These are phyloP conservation scores for Agapetus fuscipes DNA, from an alignment of 2,888 invertebrate genomes.

Conservation along the genomic window DNA sequence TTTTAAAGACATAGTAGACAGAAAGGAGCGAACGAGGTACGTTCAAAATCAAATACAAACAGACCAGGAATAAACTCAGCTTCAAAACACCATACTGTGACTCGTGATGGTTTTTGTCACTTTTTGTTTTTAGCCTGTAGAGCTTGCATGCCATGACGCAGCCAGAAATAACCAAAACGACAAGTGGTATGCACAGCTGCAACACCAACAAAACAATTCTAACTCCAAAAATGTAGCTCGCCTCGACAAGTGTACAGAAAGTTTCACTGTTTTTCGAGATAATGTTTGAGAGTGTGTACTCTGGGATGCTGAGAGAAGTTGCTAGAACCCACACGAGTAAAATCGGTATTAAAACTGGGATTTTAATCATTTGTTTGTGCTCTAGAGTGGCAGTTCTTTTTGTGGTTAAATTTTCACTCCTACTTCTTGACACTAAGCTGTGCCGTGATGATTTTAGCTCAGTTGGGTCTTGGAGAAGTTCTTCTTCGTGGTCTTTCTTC, in stretches of 20 bases:
- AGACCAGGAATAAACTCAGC: constrained; percentile 34
- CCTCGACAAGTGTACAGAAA: constrained; percentile 44
- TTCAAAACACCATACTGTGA: constrained; percentile 32
- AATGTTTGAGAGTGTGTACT: constrained; percentile 44
- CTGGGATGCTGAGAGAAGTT: constrained; percentile 49
- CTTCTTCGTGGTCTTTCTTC: constrained; percentile 31
- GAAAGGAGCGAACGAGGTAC: constrained; percentile 33
- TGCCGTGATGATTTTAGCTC: constrained; percentile 41
- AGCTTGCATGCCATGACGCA: constrained; percentile 32
- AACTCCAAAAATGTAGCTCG: constrained; percentile 38
- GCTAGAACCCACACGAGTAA: constrained; percentile 50
- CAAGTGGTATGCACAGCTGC: constrained; percentile 34
- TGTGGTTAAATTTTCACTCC: constrained; percentile 28
- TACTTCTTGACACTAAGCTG: constrained; percentile 40
- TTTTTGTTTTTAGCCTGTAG: constrained; percentile 25
- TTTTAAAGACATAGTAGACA: constrained; percentile 31
- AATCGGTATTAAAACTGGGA: constrained; percentile 44
- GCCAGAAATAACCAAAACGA: constrained; percentile 30
- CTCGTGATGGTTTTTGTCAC: constrained; percentile 15
- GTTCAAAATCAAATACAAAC: constrained; percentile 31
- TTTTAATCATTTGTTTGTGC: constrained; percentile 26
- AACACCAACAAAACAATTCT: constrained; percentile 36
- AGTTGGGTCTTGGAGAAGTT: constrained; percentile 32
- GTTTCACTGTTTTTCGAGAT: constrained; percentile 32
- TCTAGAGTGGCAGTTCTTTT: constrained; percentile 25